Percentiles rank a stretch among this genome's conserved stretches.
Evolutionary conservation across 1,140 invertebrate genomes (phyloP).

Genomic region (Sarcophaga bullata): DNA sequence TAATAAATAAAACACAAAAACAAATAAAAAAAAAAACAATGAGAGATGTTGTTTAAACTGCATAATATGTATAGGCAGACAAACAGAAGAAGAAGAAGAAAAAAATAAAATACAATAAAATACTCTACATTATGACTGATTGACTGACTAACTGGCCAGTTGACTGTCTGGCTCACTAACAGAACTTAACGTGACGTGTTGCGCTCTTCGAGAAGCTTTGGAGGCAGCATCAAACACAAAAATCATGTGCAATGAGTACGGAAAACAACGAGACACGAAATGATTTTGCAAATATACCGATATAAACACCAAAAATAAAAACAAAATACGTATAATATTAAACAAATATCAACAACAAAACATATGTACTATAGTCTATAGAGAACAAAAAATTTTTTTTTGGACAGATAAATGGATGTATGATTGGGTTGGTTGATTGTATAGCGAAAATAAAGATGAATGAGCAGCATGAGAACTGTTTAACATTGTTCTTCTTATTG

Average conservation of each 20-base stretch:
- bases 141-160: no score
- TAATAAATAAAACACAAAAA: not conserved
- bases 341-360: not conserved
- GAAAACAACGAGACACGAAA: no score
- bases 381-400: not conserved
- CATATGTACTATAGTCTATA: no score
- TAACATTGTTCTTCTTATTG: no score
- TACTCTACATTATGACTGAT: not conserved
- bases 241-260: not conserved
- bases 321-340: no score
- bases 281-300: no score
- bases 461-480: constrained; percentile 6
- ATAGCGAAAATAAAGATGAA: constrained; percentile 9
- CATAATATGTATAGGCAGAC: no score
- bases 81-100: no score
- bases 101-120: not conserved
- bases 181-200: no score
- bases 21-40: no score
- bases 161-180: no score
- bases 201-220: not conserved
- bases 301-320: no score
- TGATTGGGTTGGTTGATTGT: not conserved
- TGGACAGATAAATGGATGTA: not conserved
- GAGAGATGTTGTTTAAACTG: not conserved
- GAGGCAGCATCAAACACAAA: not conserved